Percentiles rank a stretch among this genome's conserved stretches.
Evolutionary conservation across 2,888 invertebrate genomes (phyloP).

Genomic region (Hypercompe scribonia): DNA sequence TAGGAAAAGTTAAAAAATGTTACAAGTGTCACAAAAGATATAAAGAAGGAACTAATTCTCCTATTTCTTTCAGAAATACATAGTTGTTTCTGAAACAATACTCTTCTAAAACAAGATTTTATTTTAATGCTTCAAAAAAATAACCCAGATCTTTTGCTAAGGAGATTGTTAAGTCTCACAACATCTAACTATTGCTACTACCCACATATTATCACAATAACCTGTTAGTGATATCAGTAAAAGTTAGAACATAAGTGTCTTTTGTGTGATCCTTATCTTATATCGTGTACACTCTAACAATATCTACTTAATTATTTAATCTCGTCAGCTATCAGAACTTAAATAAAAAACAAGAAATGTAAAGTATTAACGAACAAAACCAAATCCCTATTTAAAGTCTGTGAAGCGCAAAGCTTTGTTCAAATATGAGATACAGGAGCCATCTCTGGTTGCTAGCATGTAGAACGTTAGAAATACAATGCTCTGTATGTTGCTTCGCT

Average conservation of each 20-base stretch:
- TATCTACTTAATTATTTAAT: background rate
- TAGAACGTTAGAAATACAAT: conserved; percentile 57
- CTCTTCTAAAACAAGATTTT: too few relatives aligned
- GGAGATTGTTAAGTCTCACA: background rate
- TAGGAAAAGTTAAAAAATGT: background rate
- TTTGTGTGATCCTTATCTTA: background rate
- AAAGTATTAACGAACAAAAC: conserved; percentile 20
- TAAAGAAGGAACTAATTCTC: background rate
- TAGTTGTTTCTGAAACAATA: too few relatives aligned
- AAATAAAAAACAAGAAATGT: background rate
- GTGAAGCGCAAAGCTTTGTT: conserved; percentile 30
- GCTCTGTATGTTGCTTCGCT: conserved; percentile 63
- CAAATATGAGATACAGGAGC: conserved; percentile 25
- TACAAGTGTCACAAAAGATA: background rate
- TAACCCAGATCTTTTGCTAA: background rate
- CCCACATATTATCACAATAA: background rate
- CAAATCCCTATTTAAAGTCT: conserved; percentile 27
- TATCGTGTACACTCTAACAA: background rate
- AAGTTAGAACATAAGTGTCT: background rate
- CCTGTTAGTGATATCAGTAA: background rate
- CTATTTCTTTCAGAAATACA: background rate
- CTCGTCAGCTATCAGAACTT: background rate
- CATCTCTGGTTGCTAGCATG: conserved; percentile 32
- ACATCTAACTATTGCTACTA: background rate
- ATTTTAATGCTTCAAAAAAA: too few relatives aligned